Conservation (phyloP, 1,140 invertebrate genomes). For the Pseudomyrmex concolor region DNA sequence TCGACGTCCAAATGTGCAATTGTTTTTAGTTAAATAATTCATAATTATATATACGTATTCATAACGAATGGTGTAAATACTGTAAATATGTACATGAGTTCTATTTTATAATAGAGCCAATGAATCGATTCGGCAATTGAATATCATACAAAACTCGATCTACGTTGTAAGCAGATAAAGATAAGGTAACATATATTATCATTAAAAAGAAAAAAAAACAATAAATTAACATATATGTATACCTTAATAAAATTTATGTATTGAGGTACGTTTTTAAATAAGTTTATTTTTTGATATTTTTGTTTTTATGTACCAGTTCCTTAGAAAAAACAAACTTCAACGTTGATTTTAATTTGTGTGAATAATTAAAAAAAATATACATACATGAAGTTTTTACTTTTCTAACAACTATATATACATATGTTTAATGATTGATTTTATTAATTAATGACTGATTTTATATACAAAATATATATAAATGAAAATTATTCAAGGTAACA, state of each 20-base stretch:
- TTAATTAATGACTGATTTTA: too few species aligned
- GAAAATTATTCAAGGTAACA: too few species aligned
- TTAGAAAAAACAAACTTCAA: not conserved
- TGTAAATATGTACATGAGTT: constrained; percentile 85
- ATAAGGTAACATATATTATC: constrained; percentile 82
- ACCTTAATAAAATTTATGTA: constrained; percentile 85
- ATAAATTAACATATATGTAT: constrained; percentile 84
- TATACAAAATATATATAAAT: too few species aligned
- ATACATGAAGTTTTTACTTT: too few species aligned
- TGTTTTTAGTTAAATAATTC: constrained; percentile 80
- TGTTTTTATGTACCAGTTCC: constrained; percentile 28
- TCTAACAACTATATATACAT: too few species aligned
- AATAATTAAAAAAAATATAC: not conserved
- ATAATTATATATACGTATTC: constrained; percentile 72
- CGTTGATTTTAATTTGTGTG: not conserved
- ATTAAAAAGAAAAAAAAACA: constrained; percentile 82
- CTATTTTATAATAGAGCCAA: constrained; percentile 85
- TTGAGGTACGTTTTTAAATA: constrained; percentile 85
- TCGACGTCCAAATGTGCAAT: constrained; percentile 85
- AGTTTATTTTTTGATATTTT: constrained; percentile 74
- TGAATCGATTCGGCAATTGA: constrained; percentile 81
- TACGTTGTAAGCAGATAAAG: constrained; percentile 79
- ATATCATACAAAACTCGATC: constrained; percentile 78
- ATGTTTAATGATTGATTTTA: too few species aligned
- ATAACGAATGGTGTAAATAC: constrained; percentile 82